A percentile compares a stretch with the other conserved stretches of the same genome.
These are phyloP conservation scores for Eueides isabella DNA, from an alignment of 1,140 invertebrate species.

Conservation along the genomic window DNA sequence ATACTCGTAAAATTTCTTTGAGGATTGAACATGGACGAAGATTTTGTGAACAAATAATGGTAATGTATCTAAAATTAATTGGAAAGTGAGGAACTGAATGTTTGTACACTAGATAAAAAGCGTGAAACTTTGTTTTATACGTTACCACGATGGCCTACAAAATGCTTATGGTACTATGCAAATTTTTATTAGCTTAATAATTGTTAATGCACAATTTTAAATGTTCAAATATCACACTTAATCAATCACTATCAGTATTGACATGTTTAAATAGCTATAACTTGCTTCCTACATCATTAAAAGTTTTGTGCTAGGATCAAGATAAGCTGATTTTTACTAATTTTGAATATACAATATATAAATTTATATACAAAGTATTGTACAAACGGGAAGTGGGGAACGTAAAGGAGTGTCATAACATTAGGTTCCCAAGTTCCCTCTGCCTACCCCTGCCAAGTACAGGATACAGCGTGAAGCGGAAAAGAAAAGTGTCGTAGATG, in stretches of 20 bases:
- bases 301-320: neutral
- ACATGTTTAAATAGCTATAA: neutral
- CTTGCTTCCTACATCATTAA: neutral
- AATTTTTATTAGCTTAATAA: neutral
- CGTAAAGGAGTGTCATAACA: no score
- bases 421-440: no score
- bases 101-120: neutral
- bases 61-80: neutral
- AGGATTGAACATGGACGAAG: no score
- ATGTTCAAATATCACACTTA: neutral
- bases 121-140: neutral
- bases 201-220: neutral
- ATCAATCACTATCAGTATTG: constrained; percentile 2
- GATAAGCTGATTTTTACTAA: neutral
- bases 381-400: no score
- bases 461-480: no score
- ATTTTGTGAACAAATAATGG: neutral
- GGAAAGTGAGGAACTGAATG: neutral
- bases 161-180: neutral
- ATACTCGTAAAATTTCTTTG: neutral
- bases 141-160: neutral
- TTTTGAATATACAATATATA: neutral
- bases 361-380: no score
- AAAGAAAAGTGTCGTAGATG: no score
- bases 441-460: no score